Evolutionary conservation across 2,113 vertebrate species (phyloP).

Genomic region (Tachuris rubrigastra): DNA sequence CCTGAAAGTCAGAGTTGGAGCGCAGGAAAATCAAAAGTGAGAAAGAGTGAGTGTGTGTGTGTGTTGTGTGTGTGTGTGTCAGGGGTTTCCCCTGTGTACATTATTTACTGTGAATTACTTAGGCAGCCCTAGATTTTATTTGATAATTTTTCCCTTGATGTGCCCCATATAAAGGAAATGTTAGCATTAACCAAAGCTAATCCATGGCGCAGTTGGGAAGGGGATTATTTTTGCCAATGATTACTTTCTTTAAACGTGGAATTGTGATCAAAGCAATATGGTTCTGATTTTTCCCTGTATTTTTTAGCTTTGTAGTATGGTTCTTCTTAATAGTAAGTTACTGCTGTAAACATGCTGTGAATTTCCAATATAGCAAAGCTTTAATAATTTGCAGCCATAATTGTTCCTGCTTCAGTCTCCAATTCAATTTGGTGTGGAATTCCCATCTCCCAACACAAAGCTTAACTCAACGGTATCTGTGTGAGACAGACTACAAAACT

Average conservation of each 20-base stretch:
- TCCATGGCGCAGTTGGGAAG: background rate
- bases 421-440: slow-evolving; percentile 57
- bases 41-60: background rate
- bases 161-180: background rate
- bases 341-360: background rate
- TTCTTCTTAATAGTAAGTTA: slow-evolving; percentile 17
- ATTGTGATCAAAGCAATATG: slow-evolving; percentile 50
- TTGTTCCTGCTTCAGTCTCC: slow-evolving; percentile 49
- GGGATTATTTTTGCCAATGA: slow-evolving; percentile 59
- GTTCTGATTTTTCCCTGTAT: slow-evolving; percentile 6
- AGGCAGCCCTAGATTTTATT: slow-evolving; percentile 30
- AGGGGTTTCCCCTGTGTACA: background rate
- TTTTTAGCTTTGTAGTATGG: slow-evolving; percentile 30
- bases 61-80: background rate
- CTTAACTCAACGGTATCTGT: slow-evolving; percentile 36
- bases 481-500: slow-evolving; percentile 51
- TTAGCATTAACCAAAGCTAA: slow-evolving; percentile 55
- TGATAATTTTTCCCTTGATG: slow-evolving; percentile 48
- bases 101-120: slow-evolving; percentile 33
- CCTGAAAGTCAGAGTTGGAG: background rate
- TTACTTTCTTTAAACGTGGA: slow-evolving; percentile 36
- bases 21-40: background rate
- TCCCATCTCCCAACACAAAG: slow-evolving; percentile 45
- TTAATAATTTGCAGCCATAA: slow-evolving; percentile 55
- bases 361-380: slow-evolving; percentile 43